Evolutionary conservation across 64 coral and sea anemone genomes (phyloP).

Genomic region (Actinia equina): DNA sequence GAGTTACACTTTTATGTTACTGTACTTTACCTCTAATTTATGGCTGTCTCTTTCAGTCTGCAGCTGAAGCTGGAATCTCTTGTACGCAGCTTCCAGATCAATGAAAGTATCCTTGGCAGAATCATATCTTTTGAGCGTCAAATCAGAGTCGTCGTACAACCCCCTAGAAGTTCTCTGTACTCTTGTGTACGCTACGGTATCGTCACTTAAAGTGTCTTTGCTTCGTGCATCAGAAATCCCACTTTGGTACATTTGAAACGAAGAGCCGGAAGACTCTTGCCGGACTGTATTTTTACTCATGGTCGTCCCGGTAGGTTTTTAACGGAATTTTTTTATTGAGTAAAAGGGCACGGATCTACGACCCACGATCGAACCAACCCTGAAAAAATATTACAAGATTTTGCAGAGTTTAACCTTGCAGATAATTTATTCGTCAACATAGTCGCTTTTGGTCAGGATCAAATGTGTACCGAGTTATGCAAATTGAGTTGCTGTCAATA

Average conservation of each 20-base stretch:
- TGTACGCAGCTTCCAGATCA: conserved; percentile 84
- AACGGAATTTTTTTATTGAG: background rate
- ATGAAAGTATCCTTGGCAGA: conserved; percentile 78
- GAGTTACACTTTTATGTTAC: background rate
- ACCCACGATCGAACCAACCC: background rate
- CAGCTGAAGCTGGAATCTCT: conserved; percentile 68
- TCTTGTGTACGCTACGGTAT: conserved; percentile 66
- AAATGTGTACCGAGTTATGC: background rate
- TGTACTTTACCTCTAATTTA: background rate
- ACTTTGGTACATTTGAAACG: conserved; percentile 38
- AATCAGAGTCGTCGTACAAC: conserved; percentile 66
- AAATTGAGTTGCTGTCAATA: background rate
- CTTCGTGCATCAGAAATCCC: conserved; percentile 37
- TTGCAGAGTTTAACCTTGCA: background rate
- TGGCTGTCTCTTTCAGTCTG: conserved; percentile 48
- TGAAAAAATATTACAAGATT: background rate
- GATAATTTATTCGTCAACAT: conserved; percentile 11
- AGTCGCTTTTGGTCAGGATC: conserved; percentile 11
- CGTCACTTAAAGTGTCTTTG: conserved; percentile 33
- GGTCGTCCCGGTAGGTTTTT: background rate
- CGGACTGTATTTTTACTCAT: background rate
- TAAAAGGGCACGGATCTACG: background rate
- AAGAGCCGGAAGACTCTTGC: background rate
- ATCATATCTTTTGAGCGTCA: conserved; percentile 75
- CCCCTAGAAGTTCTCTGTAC: conserved; percentile 64